A percentile compares a stretch with the other conserved stretches of the same genome.
Conservation (phyloP, 2,113 vertebrate genomes). For the Callocephalon fimbriatum region DNA sequence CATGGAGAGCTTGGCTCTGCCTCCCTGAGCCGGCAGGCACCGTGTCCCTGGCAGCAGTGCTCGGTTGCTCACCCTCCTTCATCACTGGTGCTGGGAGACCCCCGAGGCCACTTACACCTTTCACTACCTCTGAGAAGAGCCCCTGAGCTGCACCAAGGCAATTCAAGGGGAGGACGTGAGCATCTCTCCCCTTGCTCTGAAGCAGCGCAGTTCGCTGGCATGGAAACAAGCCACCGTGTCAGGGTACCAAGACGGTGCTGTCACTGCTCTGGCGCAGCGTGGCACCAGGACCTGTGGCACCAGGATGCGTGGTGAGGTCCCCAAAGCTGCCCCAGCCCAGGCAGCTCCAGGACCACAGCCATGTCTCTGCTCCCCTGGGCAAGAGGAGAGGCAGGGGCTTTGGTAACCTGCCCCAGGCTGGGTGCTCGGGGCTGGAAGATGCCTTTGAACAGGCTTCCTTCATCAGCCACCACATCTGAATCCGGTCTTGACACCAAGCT, state of each 20-base stretch:
- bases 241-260: not conserved
- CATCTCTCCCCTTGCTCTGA: not conserved
- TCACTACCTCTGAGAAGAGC: not conserved
- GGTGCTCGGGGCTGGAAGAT: not conserved
- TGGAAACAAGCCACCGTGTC: not conserved
- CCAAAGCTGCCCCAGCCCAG: not conserved
- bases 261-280: not conserved
- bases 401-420: not conserved
- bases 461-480: conserved; percentile 18
- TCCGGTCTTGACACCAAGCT: not conserved
- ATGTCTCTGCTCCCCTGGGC: not conserved
- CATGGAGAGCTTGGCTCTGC: not conserved
- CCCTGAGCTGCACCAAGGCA: not conserved
- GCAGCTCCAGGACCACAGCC: not conserved
- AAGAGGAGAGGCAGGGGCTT: not conserved
- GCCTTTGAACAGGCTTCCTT: conserved; percentile 6
- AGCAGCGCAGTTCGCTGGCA: not conserved
- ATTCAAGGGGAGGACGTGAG: not conserved
- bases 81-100: not conserved
- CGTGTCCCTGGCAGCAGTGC: not conserved
- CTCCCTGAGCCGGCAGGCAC: not conserved
- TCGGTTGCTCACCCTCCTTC: not conserved
- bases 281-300: not conserved
- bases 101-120: not conserved
- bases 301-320: not conserved